Evolutionary conservation across 2,888 invertebrate species (phyloP), one percentile per base, ranked within the genome.

Genomic region (Ormia ochracea): DNA sequence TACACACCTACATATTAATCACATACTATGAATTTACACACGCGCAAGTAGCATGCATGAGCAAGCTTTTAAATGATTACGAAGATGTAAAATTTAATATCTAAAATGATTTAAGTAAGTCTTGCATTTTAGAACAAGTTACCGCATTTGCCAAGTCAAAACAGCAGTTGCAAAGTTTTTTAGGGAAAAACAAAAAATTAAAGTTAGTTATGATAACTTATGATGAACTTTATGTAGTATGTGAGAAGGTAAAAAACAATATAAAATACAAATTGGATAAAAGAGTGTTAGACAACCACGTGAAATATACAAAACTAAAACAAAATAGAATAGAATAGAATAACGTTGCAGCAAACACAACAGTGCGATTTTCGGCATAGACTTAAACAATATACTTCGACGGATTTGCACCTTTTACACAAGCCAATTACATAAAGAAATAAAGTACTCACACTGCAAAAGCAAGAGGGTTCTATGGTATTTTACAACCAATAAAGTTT

Each of bases 1-100:
- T 74, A 74, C 65, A 65, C 65, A 65, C 65, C 65, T 74, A 21
- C 23, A 74, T 74, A 74, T 74, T 74, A 74, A 65, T 74, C 65
- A 74, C 65, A 65, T 65, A 56, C 63, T 21, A 65, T 31, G 28
- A 31, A 23, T n/a, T n/a, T 28, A 23, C 33, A 43, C 1, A 43
- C 54, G 7, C 31, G 17, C 3, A 14, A 9, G 28, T 19, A n/a
- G 33, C 12, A 3, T 4, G 7, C 23, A 17, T 21, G 14, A 5
- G 26, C 26, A 26, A 14, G 14, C 48, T 26, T n/a, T 2, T 9
- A 26, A 1, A 26, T 14, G 14, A 3, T 26, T 28, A 12, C 28
- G 7, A 4, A 41, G 41, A 14, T 10, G 4, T 14, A 38, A 45
- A 41, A 63, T 17, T 63, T 31, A 59, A 61, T 31, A 41, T 74